These are phyloP conservation scores for Apamea anceps DNA, from an alignment of 2,888 invertebrate species.

Conservation along the genomic window DNA sequence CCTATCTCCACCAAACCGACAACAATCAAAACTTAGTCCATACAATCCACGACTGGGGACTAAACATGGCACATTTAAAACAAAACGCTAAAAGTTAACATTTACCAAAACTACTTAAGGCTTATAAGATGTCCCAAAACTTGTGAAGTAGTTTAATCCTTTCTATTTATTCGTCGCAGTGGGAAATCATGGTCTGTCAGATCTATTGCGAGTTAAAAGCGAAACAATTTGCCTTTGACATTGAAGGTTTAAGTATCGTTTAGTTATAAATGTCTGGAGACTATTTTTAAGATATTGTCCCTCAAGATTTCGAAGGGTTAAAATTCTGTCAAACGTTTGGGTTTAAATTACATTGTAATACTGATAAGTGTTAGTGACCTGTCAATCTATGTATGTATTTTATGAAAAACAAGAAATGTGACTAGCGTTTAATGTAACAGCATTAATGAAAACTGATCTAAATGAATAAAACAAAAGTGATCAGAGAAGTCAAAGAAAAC, in stretches of 20 bases:
- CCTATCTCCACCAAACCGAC: constrained; percentile 31
- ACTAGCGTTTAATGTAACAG: background rate
- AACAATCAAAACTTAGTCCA: constrained; percentile 60
- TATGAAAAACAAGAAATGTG: background rate
- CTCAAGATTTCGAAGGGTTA: background rate
- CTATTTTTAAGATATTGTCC: background rate
- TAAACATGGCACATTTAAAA: constrained; percentile 63
- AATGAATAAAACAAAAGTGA: background rate
- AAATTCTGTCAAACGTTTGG: background rate
- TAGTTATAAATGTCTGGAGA: constrained; percentile 42
- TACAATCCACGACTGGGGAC: constrained; percentile 54
- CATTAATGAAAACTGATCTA: background rate
- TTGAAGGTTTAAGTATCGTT: constrained; percentile 60
- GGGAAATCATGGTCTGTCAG: constrained; percentile 74
- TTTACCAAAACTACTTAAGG: constrained; percentile 71
- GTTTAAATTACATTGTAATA: background rate
- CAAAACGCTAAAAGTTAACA: constrained; percentile 64
- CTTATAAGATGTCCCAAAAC: constrained; percentile 73
- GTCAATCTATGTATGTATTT: background rate
- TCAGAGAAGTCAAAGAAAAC: constrained; percentile 2
- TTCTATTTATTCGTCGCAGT: constrained; percentile 74
- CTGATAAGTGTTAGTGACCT: background rate
- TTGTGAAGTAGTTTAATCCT: constrained; percentile 76
- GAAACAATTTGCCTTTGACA: constrained; percentile 63
- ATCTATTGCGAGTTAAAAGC: constrained; percentile 60